Conservation (phyloP, 2,888 invertebrate species). For the Pseudococcus viburni region DNA sequence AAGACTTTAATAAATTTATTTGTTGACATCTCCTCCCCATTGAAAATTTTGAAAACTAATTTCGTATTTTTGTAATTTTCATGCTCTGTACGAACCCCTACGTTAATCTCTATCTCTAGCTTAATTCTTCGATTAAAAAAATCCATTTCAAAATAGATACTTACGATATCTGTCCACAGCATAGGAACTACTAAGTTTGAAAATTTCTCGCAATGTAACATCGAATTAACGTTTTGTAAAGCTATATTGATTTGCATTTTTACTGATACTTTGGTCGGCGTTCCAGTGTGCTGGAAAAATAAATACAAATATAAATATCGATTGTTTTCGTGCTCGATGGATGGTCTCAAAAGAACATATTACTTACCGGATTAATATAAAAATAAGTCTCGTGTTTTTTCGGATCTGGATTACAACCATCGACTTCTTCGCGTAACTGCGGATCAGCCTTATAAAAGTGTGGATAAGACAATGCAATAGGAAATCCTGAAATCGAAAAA, state of each 20-base stretch:
- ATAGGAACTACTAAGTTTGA: slow-evolving; percentile 83
- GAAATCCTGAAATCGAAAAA: slow-evolving; percentile 76
- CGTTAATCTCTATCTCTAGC: too few species aligned
- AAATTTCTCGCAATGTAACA: slow-evolving; percentile 79
- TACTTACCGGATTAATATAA: slow-evolving; percentile 83
- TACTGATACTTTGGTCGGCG: slow-evolving; percentile 83
- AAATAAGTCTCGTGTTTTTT: slow-evolving; percentile 80
- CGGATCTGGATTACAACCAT: slow-evolving; percentile 78
- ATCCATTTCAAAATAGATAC: slow-evolving; percentile 71
- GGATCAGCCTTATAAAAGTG: slow-evolving; percentile 86
- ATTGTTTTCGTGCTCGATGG: not conserved
- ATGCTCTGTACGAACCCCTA: too few species aligned
- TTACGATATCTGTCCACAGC: slow-evolving; percentile 92
- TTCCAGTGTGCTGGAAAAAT: slow-evolving; percentile 77
- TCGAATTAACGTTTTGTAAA: slow-evolving; percentile 78
- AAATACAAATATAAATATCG: not conserved
- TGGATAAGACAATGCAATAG: slow-evolving; percentile 89
- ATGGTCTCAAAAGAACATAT: not conserved
- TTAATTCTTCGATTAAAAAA: too few species aligned
- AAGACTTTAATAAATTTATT: too few species aligned
- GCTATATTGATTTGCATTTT: slow-evolving; percentile 92
- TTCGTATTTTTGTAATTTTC: too few species aligned
- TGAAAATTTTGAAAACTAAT: too few species aligned
- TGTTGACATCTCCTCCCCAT: too few species aligned
- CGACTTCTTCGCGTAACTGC: slow-evolving; percentile 77